These are phyloP conservation scores for Hydractinia echinata DNA, from an alignment of 30 jellyfish, hydroid and myxozoan species.

Conservation along the genomic window DNA sequence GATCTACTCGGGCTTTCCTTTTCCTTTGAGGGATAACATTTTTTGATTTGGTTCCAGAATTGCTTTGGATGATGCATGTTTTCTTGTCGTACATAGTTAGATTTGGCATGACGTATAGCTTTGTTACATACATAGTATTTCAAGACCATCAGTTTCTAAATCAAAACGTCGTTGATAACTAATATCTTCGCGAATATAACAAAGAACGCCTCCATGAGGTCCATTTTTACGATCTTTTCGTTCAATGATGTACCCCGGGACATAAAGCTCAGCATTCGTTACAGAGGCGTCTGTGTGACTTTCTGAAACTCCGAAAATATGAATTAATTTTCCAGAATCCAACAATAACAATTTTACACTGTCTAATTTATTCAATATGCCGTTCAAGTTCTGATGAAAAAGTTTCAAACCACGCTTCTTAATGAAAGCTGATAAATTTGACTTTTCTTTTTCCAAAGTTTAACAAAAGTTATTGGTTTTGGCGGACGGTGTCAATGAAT, in stretches of 20 bases:
- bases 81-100: too few relatives aligned
- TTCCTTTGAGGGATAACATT: too few relatives aligned
- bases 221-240: conserved; percentile 47
- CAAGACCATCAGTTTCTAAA: conserved; percentile 38
- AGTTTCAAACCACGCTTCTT: conserved; percentile 48
- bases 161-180: conserved; percentile 24
- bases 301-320: conserved; percentile 39
- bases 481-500: too few relatives aligned
- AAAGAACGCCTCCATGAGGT: too few relatives aligned
- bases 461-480: too few relatives aligned
- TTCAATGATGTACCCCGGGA: conserved; percentile 36
- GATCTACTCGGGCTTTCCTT: too few relatives aligned
- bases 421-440: too few relatives aligned
- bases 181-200: conserved; percentile 36
- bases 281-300: conserved; percentile 32
- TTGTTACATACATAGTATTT: conserved; percentile 46
- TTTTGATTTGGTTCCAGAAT: too few relatives aligned
- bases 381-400: conserved; percentile 45
- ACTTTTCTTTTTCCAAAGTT: too few relatives aligned
- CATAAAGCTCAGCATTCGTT: conserved; percentile 26
- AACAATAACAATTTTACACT: conserved; percentile 25
- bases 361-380: conserved; percentile 32
- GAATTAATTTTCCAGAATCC: conserved; percentile 39
- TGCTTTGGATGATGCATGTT: too few relatives aligned
- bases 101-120: too few relatives aligned